Percentiles rank a stretch among this genome's conserved stretches.
These are phyloP conservation scores for Drosophila pectinifera DNA, from an alignment of 1,140 invertebrate species.

Conservation along the genomic window DNA sequence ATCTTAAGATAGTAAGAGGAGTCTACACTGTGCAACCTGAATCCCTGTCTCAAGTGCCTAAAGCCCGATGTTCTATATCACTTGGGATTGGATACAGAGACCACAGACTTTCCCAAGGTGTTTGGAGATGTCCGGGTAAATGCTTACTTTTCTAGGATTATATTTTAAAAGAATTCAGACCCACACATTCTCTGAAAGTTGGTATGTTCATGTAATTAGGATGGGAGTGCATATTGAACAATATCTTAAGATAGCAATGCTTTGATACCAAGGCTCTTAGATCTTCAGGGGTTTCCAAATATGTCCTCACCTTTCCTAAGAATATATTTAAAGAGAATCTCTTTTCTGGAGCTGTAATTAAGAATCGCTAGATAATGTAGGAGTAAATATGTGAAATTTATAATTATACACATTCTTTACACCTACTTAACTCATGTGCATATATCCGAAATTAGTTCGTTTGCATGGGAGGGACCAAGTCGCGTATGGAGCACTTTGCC, in stretches of 20 bases:
- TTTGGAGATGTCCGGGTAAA: constrained; percentile 63
- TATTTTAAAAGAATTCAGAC: background rate
- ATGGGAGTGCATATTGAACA: too few species aligned
- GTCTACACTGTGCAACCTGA: constrained; percentile 23
- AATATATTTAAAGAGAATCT: too few species aligned
- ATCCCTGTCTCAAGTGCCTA: constrained; percentile 59
- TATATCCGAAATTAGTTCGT: constrained; percentile 49
- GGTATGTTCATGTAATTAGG: background rate
- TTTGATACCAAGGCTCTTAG: too few species aligned
- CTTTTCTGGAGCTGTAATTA: too few species aligned
- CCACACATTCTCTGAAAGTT: background rate
- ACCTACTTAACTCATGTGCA: too few species aligned
- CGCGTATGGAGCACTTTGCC: constrained; percentile 55
- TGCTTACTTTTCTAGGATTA: background rate
- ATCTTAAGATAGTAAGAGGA: background rate
- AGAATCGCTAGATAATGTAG: background rate
- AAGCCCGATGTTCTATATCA: constrained; percentile 45
- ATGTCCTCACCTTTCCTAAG: too few species aligned
- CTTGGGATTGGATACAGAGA: constrained; percentile 1
- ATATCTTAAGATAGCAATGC: too few species aligned
- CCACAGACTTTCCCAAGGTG: background rate
- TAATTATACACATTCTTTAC: background rate
- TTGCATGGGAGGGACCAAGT: constrained; percentile 45
- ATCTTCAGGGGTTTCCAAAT: too few species aligned
- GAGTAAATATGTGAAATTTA: background rate